A percentile compares a stretch with the other conserved stretches of the same genome.
These are phyloP conservation scores for Atopsyche davidsoni DNA, from an alignment of 1,140 invertebrate genomes.

Conservation along the genomic window DNA sequence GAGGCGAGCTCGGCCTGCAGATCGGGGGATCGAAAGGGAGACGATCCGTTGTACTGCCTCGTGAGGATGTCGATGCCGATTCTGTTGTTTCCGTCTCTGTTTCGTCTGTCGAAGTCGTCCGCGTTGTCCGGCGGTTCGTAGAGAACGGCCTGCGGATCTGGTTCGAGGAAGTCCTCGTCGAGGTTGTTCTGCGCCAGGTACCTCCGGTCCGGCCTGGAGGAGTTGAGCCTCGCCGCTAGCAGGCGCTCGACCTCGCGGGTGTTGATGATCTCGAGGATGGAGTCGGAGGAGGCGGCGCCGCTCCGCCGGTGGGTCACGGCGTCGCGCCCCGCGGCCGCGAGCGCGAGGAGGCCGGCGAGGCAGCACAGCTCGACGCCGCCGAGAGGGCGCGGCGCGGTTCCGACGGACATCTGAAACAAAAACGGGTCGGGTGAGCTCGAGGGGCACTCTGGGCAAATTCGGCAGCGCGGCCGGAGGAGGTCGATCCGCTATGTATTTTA, in stretches of 20 bases:
- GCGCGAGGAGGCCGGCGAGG: background rate
- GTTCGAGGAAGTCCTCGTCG: constrained; percentile 31
- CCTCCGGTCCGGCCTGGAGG: constrained; percentile 33
- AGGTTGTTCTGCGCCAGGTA: constrained; percentile 44
- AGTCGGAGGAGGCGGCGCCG: constrained; percentile 37
- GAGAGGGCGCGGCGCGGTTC: background rate
- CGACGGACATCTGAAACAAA: constrained; percentile 12
- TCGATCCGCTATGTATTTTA: too few species aligned
- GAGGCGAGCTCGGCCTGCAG: constrained; percentile 33
- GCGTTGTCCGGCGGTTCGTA: constrained; percentile 22
- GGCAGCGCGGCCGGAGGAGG: too few species aligned
- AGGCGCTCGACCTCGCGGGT: constrained; percentile 51
- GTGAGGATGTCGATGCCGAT: constrained; percentile 34
- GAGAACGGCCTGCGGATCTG: constrained; percentile 19
- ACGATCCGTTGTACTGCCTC: constrained; percentile 32
- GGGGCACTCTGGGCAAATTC: too few species aligned
- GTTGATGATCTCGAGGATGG: constrained; percentile 54
- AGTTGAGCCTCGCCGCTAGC: constrained; percentile 42
- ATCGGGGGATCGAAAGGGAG: constrained; percentile 32
- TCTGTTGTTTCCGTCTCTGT: constrained; percentile 29
- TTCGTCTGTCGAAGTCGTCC: constrained; percentile 18
- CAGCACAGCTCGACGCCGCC: constrained; percentile 5
- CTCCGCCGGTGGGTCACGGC: background rate
- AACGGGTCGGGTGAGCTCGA: too few species aligned
- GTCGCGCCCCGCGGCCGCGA: too few species aligned